These are phyloP conservation scores for Sebastolobus alascanus DNA, from an alignment of 2,797 vertebrate species.

Conservation along the genomic window DNA sequence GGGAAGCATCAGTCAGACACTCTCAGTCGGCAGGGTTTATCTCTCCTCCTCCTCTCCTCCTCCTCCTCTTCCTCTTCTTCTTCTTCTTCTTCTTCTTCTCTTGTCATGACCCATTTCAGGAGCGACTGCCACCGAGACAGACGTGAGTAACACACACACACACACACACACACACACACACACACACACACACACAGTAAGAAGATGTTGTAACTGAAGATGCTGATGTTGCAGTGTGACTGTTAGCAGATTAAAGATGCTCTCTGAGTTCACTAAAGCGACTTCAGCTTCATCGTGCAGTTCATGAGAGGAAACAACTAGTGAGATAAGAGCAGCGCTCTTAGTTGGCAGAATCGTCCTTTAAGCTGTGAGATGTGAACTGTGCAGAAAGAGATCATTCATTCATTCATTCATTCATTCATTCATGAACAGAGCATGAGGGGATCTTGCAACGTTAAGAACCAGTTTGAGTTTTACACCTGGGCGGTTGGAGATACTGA, in stretches of 20 bases:
- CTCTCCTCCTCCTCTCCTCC: constrained; percentile 17
- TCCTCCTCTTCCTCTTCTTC: background rate
- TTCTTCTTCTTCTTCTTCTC: constrained; percentile 10
- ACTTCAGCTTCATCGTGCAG: background rate
- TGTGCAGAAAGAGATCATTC: background rate
- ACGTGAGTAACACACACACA: constrained; percentile 58
- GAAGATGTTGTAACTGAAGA: background rate
- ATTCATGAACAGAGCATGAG: background rate
- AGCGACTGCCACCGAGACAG: constrained; percentile 55
- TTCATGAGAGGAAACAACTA: no score
- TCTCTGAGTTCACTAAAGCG: background rate
- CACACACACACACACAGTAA: constrained; percentile 10
- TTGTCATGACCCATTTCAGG: constrained; percentile 69
- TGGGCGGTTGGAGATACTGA: background rate
- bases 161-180: constrained; percentile 17
- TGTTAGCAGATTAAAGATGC: constrained; percentile 4
- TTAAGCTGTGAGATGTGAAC: background rate
- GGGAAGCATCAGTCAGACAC: constrained; percentile 32
- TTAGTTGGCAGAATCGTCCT: background rate
- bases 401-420: background rate
- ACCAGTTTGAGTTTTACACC: background rate
- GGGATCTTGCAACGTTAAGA: background rate
- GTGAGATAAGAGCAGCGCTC: background rate
- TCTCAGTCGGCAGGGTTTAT: constrained; percentile 10
- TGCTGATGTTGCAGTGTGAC: background rate